Conservation (phyloP, 2,113 vertebrate species). For the Terrapene triunguis region DNA sequence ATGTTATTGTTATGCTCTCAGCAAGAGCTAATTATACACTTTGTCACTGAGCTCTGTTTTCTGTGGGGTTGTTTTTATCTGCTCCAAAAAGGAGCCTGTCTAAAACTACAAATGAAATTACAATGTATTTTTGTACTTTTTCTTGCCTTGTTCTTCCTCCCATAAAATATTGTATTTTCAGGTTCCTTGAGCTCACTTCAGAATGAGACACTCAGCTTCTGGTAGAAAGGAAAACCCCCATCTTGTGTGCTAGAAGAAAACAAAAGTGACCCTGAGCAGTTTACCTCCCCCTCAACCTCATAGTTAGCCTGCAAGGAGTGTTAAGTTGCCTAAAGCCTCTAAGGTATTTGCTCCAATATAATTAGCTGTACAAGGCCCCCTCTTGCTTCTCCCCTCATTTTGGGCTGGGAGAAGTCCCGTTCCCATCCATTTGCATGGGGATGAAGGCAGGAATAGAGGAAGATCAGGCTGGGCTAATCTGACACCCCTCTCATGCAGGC, state of each 20-base stretch:
- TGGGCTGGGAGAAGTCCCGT: rapidly evolving
- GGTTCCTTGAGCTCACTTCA: not conserved
- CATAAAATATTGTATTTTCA: not conserved
- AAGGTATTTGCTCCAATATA: not conserved
- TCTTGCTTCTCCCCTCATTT: not conserved
- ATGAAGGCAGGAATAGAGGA: not conserved
- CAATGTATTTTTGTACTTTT: not conserved
- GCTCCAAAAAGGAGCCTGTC: not conserved
- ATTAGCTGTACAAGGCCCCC: not conserved
- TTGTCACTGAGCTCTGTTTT: not conserved
- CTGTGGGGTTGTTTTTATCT: not conserved
- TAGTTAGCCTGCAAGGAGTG: not conserved
- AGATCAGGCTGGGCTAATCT: rapidly evolving
- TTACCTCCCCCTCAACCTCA: not conserved
- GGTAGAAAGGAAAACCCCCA: not conserved
- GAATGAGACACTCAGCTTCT: conserved; percentile 2
- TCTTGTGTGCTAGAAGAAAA: not conserved
- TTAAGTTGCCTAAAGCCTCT: not conserved
- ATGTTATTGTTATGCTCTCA: not conserved
- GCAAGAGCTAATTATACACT: not conserved
- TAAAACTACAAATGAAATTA: conserved; percentile 24
- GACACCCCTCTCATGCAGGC: not conserved
- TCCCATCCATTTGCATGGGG: not conserved
- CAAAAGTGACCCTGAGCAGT: not conserved
- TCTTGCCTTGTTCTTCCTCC: rapidly evolving